Base-by-base conservation (phyloP, 2,888 invertebrate species). In the Fissipunctia ypsillon region DNA sequence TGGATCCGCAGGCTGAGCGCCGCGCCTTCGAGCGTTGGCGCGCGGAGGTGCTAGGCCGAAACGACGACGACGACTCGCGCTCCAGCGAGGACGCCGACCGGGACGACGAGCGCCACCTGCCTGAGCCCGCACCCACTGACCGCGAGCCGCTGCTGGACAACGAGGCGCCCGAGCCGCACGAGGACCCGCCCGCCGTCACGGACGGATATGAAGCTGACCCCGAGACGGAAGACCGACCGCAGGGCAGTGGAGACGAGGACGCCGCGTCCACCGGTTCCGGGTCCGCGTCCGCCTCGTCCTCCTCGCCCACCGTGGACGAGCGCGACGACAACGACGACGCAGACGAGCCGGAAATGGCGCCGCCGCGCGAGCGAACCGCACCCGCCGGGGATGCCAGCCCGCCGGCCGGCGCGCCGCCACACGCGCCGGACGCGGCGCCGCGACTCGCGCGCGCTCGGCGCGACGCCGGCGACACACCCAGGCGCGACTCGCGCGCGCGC, bases 11-110 rank as follows among this genome's bases (percentile, higher is more conserved):
- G 65, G 93, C 91, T 25, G 94, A 94, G 87, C 89, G 94, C 10
- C 91, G 90, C 74, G 95, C 95, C 52, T 95, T 94, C 89, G 94
- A 94, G 76, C 92, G 92, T 6, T 95, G 95, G 95, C 94, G 94
- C 5, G 92, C 91, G 31, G 91, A 90, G 68, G 91, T 93, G 78
- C 83, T 93, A 75, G 90, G 92, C 28, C 89, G 89, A 83, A 80
- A 84, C 76, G 88, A 80, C 68, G 89, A 84, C 61, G 92, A 90
- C 79, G 91, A 91, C 76, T 88, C 88, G 52, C 93, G 90, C 70
- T 93, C 93, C 61, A 91, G 92, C 86, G 92, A 92, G 75, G 93
- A 94, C 80, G 88, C 88, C 78, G 90, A 85, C 10, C 54, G 66
- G 0, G 84, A 78, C 61, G 78, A 60, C 59, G 68, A 56, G 59